Evolutionary conservation across 2,113 vertebrate genomes (phyloP), one percentile per base, ranked within the genome.

Genomic region (Chlorodrepanis virens): DNA sequence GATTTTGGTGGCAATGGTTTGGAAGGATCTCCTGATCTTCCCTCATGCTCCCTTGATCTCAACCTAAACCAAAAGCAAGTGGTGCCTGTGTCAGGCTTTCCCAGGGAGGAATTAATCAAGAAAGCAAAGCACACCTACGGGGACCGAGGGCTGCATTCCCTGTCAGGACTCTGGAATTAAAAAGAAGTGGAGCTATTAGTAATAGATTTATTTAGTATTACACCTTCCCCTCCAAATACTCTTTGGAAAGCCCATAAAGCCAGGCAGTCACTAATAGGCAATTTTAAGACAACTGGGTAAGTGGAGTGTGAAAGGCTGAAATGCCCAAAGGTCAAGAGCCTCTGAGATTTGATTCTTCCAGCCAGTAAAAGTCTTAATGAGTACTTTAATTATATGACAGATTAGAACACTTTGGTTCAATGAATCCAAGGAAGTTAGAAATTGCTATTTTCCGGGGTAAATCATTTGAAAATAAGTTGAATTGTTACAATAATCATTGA

Each of bases 241-340:
- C 63, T 42, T 88, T 39, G 39, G 69, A 75, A 88, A 91, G 61
- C 65, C 37, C 74, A 67, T 89, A 42, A 94, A 92, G 63, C 24
- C 83, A 70, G 76, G 69, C 85, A 94, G 90, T 68, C 77, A 42
- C 94, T 96, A 96, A 96, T 67, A 87, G 92, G 83, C 91, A 94
- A 91, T 96, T 94, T 89, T 61, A 79, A 96, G 90, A 92, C 91
- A 92, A 89, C 82, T 81, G 56, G 56, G 37, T 40, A 96, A 96
- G 49, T 94, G 95, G n/a, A 96, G 83, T 97, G 94, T 95, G 92
- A 97, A 97, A 94, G 93, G 78, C 95, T 96, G 84, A 65, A 87
- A 83, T 76, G 90, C 94, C 93, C 92, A 37, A 82, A 94, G 94
- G 94, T 94, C 89, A 86, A 84, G 74, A 59, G 84, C 80, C 76